Evolutionary conservation across 2,888 invertebrate species (phyloP).

Genomic region (Sycophila texana): DNA sequence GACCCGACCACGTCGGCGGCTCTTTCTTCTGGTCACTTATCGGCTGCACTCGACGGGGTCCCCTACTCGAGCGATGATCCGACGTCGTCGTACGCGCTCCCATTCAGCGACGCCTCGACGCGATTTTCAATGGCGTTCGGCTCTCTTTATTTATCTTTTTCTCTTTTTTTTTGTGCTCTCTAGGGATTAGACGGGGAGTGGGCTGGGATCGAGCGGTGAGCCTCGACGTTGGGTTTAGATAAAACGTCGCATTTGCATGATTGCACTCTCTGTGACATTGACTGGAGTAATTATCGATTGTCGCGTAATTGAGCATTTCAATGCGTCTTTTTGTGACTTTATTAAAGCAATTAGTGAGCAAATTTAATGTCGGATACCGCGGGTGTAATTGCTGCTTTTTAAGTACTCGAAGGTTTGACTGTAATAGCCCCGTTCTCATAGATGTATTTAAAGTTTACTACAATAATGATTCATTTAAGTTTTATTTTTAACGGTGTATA

Average conservation of each 20-base stretch:
- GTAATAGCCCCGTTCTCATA: not conserved
- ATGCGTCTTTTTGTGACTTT: conserved; percentile 8
- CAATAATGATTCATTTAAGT: no score
- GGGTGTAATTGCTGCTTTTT: not conserved
- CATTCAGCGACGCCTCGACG: not conserved
- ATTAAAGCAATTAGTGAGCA: conserved; percentile 4
- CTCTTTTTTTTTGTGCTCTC: not conserved
- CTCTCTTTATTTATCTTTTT: not conserved
- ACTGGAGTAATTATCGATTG: conserved; percentile 26
- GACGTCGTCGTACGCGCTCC: not conserved
- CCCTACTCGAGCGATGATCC: conserved; percentile 1
- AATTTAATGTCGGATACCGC: conserved; percentile 1
- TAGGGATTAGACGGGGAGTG: not conserved
- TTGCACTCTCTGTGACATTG: conserved; percentile 1
- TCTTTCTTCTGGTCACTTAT: conserved; percentile 44
- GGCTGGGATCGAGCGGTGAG: not conserved
- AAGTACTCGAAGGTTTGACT: not conserved
- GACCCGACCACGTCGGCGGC: conserved; percentile 3
- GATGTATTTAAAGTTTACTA: not conserved
- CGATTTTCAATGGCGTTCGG: conserved; percentile 27
- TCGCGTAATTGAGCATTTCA: conserved; percentile 32
- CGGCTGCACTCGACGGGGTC: conserved; percentile 24
- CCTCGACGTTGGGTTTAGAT: not conserved
- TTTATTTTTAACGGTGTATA: no score
- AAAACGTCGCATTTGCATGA: conserved; percentile 28